A percentile compares a stretch with the other conserved stretches of the same genome.
Conservation (phyloP, 2,888 invertebrate species). For the Oxystoma pomonae region DNA sequence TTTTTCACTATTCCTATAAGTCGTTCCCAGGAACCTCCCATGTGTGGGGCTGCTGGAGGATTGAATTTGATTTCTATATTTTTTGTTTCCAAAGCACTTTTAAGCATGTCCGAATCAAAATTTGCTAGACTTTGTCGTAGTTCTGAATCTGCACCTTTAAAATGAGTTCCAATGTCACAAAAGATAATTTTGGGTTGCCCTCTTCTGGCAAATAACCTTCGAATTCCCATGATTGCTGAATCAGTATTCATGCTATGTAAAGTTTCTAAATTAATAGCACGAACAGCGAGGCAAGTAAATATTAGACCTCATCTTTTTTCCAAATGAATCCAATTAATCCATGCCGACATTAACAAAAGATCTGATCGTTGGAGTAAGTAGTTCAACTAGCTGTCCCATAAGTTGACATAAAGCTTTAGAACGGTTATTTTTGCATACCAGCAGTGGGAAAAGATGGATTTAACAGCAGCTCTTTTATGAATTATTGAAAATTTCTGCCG, state of each 20-base stretch:
- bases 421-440: no score
- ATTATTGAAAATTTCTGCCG: no score
- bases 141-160: not conserved
- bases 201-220: not conserved
- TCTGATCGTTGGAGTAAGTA: no score
- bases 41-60: not conserved
- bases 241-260: not conserved
- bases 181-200: not conserved
- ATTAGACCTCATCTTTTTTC: not conserved
- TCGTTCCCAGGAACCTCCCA: no score
- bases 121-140: not conserved
- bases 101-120: not conserved
- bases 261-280: not conserved
- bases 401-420: no score
- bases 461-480: no score
- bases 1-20: not conserved
- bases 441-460: no score
- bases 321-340: no score
- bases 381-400: no score
- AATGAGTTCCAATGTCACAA: not conserved
- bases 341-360: no score
- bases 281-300: not conserved
- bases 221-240: not conserved
- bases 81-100: not conserved
- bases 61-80: not conserved